Percentiles rank a stretch among this genome's conserved stretches.
Conservation (phyloP, 2,888 invertebrate species). For the Limnephilus rhombicus region DNA sequence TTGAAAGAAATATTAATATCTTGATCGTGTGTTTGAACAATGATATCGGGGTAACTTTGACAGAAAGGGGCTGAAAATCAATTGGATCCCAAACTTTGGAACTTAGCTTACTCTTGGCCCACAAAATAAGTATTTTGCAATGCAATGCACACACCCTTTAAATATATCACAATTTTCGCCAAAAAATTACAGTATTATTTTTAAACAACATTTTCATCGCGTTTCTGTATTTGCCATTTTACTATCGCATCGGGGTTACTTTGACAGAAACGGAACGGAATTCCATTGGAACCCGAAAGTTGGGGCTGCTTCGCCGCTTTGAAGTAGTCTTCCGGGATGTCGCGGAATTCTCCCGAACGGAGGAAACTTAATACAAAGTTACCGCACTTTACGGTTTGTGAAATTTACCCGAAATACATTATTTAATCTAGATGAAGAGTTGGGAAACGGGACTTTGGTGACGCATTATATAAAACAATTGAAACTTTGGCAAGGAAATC, state of each 20-base stretch:
- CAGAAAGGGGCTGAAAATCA: no score
- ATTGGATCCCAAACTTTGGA: no score
- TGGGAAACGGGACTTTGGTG: neutral
- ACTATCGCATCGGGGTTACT: neutral
- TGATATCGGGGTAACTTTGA: no score
- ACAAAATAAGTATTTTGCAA: no score
- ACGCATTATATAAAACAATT: neutral
- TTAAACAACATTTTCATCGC: neutral
- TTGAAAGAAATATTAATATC: no score
- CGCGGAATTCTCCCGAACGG: neutral
- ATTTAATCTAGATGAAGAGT: conserved; percentile 10
- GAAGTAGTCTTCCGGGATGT: conserved; percentile 21
- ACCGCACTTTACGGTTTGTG: conserved; percentile 27
- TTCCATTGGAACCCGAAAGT: neutral
- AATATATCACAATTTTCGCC: no score
- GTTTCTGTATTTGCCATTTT: neutral
- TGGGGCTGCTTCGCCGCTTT: neutral
- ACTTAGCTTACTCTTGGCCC: no score
- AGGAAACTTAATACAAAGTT: conserved; percentile 30
- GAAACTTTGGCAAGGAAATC: neutral
- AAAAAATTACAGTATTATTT: no score
- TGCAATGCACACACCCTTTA: no score
- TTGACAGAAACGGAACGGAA: neutral
- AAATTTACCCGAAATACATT: conserved; percentile 19
- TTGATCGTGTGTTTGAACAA: no score